A percentile compares a stretch with the other conserved stretches of the same genome.
These are phyloP conservation scores for Nasonovia ribisnigri DNA, from an alignment of 2,888 invertebrate genomes.

Conservation along the genomic window DNA sequence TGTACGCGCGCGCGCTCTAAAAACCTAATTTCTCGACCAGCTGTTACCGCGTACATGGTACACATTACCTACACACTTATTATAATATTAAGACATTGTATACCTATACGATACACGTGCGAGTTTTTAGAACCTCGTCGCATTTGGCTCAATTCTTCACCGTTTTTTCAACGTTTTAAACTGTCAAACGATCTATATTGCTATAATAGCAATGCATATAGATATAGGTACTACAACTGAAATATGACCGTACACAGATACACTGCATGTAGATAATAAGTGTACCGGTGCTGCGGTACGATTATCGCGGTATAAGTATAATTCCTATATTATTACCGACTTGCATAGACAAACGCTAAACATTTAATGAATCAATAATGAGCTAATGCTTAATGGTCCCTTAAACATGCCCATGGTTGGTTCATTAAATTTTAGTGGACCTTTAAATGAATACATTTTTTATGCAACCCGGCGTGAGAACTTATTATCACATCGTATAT, in stretches of 20 bases:
- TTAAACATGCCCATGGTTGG: not conserved
- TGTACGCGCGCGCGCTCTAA: constrained; percentile 8
- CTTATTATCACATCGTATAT: not conserved
- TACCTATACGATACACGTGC: not conserved
- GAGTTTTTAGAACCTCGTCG: not conserved
- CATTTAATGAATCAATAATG: not conserved
- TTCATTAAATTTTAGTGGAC: not conserved
- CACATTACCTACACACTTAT: not conserved
- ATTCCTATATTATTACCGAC: not conserved
- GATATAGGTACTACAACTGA: not conserved
- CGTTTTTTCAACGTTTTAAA: not conserved
- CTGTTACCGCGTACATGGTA: not conserved
- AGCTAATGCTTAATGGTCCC: not conserved
- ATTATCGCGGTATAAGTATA: not conserved
- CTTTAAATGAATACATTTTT: not conserved
- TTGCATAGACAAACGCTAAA: not conserved
- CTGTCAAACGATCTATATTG: not conserved
- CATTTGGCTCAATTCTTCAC: not conserved
- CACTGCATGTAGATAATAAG: not conserved
- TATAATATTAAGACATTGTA: not conserved
- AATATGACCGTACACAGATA: not conserved
- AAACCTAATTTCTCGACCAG: constrained; percentile 49
- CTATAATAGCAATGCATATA: too few species aligned
- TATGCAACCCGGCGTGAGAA: not conserved
- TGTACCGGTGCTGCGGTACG: not conserved